These are phyloP conservation scores for Apodemia mormo DNA, from an alignment of 2,888 invertebrate species.

Conservation along the genomic window DNA sequence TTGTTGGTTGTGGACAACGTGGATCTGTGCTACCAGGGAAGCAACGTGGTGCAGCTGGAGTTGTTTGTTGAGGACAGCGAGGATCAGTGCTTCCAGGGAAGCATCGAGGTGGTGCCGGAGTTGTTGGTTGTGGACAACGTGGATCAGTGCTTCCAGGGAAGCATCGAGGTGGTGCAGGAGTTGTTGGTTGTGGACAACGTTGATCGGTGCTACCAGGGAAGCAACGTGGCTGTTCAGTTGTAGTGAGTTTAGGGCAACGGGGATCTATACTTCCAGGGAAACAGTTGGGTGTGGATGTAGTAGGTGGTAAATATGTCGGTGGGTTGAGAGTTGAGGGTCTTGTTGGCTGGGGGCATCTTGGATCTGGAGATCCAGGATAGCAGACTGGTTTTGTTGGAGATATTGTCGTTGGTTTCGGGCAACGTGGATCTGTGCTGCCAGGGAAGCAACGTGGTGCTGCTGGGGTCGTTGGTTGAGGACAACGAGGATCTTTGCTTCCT, in stretches of 20 bases:
- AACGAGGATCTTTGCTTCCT: slow-evolving; percentile 36
- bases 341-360: slow-evolving; percentile 47
- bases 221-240: slow-evolving; percentile 40
- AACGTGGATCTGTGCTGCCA: slow-evolving; percentile 50
- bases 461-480: slow-evolving; percentile 39
- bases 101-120: slow-evolving; percentile 39
- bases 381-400: slow-evolving; percentile 27
- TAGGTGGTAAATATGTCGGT: slow-evolving; percentile 41
- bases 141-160: slow-evolving; percentile 51
- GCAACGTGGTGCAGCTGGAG: slow-evolving; percentile 39
- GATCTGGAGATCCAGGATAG: slow-evolving; percentile 47
- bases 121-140: slow-evolving; percentile 39
- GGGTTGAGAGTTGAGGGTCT: slow-evolving; percentile 38
- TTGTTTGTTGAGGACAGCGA: slow-evolving; percentile 43
- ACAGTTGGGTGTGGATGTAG: slow-evolving; percentile 41
- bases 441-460: slow-evolving; percentile 44
- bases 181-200: slow-evolving; percentile 38
- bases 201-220: slow-evolving; percentile 46
- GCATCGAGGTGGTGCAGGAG: slow-evolving; percentile 41
- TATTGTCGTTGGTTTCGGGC: slow-evolving; percentile 45
- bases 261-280: slow-evolving; percentile 56
- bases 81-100: slow-evolving; percentile 42
- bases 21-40: slow-evolving; percentile 47
- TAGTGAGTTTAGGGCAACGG: slow-evolving; percentile 39
- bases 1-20: too few species aligned